These are phyloP conservation scores for Schlechtendalia chinensis DNA, from an alignment of 1,140 invertebrate species.

Conservation along the genomic window DNA sequence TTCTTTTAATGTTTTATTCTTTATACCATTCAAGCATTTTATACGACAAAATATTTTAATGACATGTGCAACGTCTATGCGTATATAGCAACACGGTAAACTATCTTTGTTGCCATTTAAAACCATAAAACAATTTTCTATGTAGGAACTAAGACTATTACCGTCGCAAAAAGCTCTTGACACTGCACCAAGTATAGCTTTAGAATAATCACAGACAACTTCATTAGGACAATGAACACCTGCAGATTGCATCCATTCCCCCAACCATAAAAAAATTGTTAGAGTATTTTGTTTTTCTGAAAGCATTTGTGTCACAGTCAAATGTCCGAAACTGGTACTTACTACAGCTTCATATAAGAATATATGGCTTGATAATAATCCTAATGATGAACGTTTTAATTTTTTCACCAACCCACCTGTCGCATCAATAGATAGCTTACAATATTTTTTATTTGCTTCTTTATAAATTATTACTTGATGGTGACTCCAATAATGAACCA, in stretches of 20 bases:
- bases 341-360: constrained; percentile 1
- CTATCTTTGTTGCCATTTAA: neutral
- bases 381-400: constrained; percentile 1
- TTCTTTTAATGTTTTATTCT: neutral
- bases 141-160: neutral
- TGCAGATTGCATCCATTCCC: neutral
- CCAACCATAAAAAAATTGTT: neutral
- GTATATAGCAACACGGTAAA: neutral
- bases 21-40: neutral
- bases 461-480: neutral
- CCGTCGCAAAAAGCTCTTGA: neutral
- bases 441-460: neutral
- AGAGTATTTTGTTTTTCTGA: neutral
- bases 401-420: neutral
- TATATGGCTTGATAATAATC: neutral
- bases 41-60: neutral
- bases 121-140: neutral
- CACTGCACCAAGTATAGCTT: neutral
- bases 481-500: neutral
- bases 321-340: neutral
- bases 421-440: constrained; percentile 17
- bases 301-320: neutral
- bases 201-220: constrained; percentile 8
- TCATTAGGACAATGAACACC: neutral
- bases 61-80: neutral